phyloP scores from a whole-genome alignment of 2,797 vertebrate genomes.

The Leptatherina wallacei region DNA sequence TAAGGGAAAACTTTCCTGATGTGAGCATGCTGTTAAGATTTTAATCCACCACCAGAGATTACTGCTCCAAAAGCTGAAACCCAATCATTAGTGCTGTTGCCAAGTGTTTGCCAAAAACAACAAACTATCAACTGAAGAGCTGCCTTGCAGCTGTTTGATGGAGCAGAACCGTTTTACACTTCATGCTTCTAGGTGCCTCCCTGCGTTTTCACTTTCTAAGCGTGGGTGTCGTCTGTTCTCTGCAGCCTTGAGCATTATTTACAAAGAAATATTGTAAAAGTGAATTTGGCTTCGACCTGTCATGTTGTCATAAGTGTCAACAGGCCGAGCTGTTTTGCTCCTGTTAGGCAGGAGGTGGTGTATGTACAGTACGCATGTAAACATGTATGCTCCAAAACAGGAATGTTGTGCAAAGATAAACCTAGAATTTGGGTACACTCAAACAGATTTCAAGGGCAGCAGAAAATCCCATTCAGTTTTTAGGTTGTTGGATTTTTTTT shows the following conservation, averaged over 20 bases:
- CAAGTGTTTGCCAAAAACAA: constrained; percentile 38
- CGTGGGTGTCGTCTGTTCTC: constrained; percentile 15
- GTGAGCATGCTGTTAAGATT: constrained; percentile 19
- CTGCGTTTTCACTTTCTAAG: constrained; percentile 62
- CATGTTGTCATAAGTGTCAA: constrained; percentile 69
- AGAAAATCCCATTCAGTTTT: constrained; percentile 40
- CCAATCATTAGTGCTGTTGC: constrained; percentile 18
- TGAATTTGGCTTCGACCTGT: constrained; percentile 51
- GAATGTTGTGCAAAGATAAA: constrained; percentile 12
- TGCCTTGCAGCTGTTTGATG: constrained; percentile 38
- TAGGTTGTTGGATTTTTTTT: constrained; percentile 20
- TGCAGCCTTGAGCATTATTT: constrained; percentile 58
- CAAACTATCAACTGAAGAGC: constrained; percentile 23
- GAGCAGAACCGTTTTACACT: constrained; percentile 48
- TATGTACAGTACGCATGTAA: constrained; percentile 30
- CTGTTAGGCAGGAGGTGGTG: constrained; percentile 9
- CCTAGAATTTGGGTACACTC: not conserved
- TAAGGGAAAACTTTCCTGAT: constrained; percentile 32
- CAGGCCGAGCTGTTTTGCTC: constrained; percentile 38
- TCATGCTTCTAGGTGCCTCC: constrained; percentile 45
- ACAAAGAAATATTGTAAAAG: constrained; percentile 72
- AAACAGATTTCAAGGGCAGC: constrained; percentile 59
- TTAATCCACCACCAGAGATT: constrained; percentile 32
- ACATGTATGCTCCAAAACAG: constrained; percentile 16
- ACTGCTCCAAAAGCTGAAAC: constrained; percentile 42